Percentiles rank a stretch among this genome's conserved stretches.
phyloP scores from a whole-genome alignment of 2,888 invertebrate genomes.

The Rotaria socialis region DNA sequence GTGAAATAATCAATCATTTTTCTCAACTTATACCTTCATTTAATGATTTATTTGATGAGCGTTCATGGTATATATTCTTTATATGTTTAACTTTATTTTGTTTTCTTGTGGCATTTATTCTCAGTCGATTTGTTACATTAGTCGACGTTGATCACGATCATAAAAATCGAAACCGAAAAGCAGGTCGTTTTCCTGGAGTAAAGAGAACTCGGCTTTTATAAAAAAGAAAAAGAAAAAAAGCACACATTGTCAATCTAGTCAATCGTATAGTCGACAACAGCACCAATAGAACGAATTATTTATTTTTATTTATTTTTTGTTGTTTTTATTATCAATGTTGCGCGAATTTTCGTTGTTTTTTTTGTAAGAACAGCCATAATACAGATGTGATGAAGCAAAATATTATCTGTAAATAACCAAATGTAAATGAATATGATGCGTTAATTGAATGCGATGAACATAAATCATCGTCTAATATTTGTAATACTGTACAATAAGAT shows the following conservation, averaged over 20 bases:
- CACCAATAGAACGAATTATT: neutral
- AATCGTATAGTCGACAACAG: neutral
- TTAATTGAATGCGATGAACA: neutral
- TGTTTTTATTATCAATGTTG: neutral
- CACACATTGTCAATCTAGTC: neutral
- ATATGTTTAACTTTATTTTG: constrained; percentile 26
- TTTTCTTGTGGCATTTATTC: constrained; percentile 41
- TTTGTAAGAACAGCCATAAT: constrained; percentile 24
- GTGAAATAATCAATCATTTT: constrained; percentile 44
- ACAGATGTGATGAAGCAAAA: neutral
- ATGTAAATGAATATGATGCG: neutral
- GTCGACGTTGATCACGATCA: constrained; percentile 3
- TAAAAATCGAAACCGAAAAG: neutral
- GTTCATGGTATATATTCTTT: constrained; percentile 45
- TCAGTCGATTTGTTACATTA: neutral
- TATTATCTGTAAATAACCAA: neutral
- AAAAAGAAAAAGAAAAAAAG: neutral
- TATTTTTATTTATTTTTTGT: neutral
- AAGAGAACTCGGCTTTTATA: neutral
- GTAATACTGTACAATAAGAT: neutral
- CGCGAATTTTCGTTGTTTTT: constrained; percentile 31
- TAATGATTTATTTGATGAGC: constrained; percentile 43
- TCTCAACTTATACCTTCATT: constrained; percentile 42
- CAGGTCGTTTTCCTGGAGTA: neutral
- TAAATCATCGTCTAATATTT: neutral